Base-by-base conservation (phyloP, 2,888 invertebrate genomes). In the Pyrochroa serraticornis region DNA sequence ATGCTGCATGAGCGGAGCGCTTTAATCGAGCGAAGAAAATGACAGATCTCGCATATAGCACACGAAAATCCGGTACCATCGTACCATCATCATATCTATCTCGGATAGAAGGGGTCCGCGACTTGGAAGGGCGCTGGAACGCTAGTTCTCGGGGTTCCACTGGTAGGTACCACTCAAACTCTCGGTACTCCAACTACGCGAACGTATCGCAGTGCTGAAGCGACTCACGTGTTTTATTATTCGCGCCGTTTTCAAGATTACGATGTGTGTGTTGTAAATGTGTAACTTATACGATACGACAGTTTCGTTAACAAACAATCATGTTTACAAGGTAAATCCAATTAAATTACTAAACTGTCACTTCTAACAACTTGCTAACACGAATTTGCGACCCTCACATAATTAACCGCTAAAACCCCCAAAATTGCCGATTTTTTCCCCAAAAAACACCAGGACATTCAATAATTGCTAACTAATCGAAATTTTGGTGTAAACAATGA, bases 261-360 rank as follows among this genome's bases (percentile, higher is more conserved):
- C 62, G 63, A 70, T 69, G 66, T 70, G 68, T 65, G 68, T 66
- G 64, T 52, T 62, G 64, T 71, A 65, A 70, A 69, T 69, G 70
- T 70, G 70, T 63, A 60, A 66, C 64, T 64, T 68, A 45, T 65
- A 63, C 22, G 22, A 22, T 22, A 22, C 66, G 66, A 66, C 61
- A 64, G 65, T 66, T 67, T 65, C 64, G 61, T 64, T 65, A 64
- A 63, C 60, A 63, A 64, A 65, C 63, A 73, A 76, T 65, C 73
- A 77, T 77, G 77, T 77, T 76, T 71, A 76, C 77, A 75, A 73
- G 77, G 77, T 77, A 77, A 75, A 65, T 71, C 57, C 37, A 31
- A 33, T 12, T 36, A 13, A 10, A 9, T 13, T 42, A 43, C 49
- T 61, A 60, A 55, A 56, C 53, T 53, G 62, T 60, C 48, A 60